Base-by-base conservation (phyloP, 1,140 invertebrate species). In the Lordiphosa stackelbergi region DNA sequence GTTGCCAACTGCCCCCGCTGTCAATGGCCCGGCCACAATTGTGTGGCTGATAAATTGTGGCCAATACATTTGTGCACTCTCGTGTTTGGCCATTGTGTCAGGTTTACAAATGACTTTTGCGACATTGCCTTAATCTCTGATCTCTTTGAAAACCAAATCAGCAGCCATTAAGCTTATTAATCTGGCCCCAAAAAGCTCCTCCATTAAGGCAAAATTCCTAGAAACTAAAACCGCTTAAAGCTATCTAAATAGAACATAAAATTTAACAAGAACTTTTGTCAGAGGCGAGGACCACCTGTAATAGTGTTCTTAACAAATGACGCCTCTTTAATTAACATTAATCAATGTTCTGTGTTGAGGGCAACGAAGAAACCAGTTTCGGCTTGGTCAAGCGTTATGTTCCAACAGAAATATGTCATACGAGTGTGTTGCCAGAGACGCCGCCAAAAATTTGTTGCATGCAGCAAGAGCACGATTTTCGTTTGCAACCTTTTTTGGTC, bases 361-460 rank as follows among this genome's bases (percentile, higher is more conserved):
- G 54, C 54, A 53, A 31, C 10, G 31, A 60, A 34, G 8, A 75
- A 81, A 81, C 77, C 73, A 62, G 77, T 81, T 64, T 69, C 5
- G n/a, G 40, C 22, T 19, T 49, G 47, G 31, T 34, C 34, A 49
- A 49, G 13, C 19, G n/a, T 11, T 5, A 31, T 60, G 43, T 62
- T 53, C 54, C 55, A 60, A 62, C 71, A 68, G 70, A 74, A 66
- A 83, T 70, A 77, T 81, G 73, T 73, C 73, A 77, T 73, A 69
- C 41, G 63, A 75, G 69, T 86, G 84, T 86, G 84, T 86, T 69
- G 85, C 73, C 77, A 81, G 70, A 86, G 85, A 86, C 85, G 84
- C 85, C 85, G 84, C 78, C 78, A 71, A 86, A 86, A 86, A 85
- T 85, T 85, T 84, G 78, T 84, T 85, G 79, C 68, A 54, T 45